A percentile compares a stretch with the other conserved stretches of the same genome.
Evolutionary conservation across 2,113 vertebrate genomes (phyloP).

Genomic region (Apeltes quadracus): DNA sequence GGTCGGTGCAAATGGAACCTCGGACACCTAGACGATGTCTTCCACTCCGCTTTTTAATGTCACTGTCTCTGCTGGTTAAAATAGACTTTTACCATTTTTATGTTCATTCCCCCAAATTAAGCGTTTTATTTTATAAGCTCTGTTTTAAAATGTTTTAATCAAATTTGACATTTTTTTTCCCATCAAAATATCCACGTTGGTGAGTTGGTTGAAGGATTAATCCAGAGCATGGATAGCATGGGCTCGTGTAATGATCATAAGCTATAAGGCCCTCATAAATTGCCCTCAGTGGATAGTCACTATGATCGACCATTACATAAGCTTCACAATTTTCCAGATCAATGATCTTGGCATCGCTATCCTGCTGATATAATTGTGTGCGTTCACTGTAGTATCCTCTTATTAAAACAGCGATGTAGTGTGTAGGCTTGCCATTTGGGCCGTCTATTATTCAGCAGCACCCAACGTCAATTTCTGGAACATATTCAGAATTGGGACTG

Average conservation of each 20-base stretch:
- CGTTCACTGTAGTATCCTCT: slow-evolving; percentile 22
- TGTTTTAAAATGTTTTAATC: background rate
- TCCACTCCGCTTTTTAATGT: slow-evolving; percentile 28
- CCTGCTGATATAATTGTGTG: slow-evolving; percentile 34
- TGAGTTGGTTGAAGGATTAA: slow-evolving; percentile 12
- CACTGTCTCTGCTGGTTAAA: background rate
- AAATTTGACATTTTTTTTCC: background rate
- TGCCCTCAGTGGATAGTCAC: slow-evolving; percentile 14
- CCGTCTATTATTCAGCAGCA: slow-evolving; percentile 42
- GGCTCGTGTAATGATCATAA: slow-evolving; percentile 10
- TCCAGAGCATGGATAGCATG: background rate
- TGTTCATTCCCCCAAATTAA: background rate
- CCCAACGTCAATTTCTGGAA: slow-evolving; percentile 40
- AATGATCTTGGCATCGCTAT: slow-evolving; percentile 19
- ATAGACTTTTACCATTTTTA: background rate
- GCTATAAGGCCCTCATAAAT: slow-evolving; percentile 17
- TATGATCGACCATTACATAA: slow-evolving; percentile 33
- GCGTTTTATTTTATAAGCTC: background rate
- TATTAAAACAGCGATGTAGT: slow-evolving; percentile 34
- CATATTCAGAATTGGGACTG: slow-evolving; percentile 39
- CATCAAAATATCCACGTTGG: background rate
- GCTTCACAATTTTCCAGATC: slow-evolving; percentile 27
- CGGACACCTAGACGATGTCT: slow-evolving; percentile 5
- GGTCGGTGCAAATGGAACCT: slow-evolving; percentile 4
- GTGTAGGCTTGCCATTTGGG: slow-evolving; percentile 29